Evolutionary conservation across 2,797 vertebrate genomes (phyloP).

Genomic region (Rhinella marina): DNA sequence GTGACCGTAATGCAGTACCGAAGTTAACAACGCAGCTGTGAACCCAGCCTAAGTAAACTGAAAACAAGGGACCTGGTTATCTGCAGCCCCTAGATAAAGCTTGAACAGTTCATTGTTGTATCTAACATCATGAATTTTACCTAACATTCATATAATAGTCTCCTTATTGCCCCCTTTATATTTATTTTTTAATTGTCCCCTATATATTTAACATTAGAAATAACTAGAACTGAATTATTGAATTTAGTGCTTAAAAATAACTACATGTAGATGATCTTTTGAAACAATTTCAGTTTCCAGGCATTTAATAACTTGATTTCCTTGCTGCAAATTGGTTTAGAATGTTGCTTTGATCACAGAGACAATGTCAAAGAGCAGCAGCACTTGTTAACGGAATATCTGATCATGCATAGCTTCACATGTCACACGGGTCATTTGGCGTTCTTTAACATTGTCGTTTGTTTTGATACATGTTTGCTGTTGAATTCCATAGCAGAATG

Average conservation of each 20-base stretch:
- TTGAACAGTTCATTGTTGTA: no score
- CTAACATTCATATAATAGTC: no score
- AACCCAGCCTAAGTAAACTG: no score
- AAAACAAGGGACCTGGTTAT: no score
- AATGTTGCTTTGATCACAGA: constrained; percentile 7
- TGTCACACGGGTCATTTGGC: neutral
- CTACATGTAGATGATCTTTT: neutral
- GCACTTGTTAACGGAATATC: neutral
- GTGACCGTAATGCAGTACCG: no score
- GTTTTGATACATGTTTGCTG: neutral
- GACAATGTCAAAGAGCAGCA: constrained; percentile 10
- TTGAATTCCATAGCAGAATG: neutral
- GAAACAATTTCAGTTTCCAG: neutral
- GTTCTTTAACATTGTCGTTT: neutral
- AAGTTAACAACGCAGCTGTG: no score
- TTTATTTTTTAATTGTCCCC: neutral
- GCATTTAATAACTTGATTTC: neutral
- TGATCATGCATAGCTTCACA: neutral
- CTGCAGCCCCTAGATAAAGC: no score
- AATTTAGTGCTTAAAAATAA: neutral
- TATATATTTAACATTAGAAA: neutral
- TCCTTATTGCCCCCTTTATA: no score
- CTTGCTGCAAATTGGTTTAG: constrained; percentile 9
- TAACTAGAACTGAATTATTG: neutral
- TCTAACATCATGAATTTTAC: no score